A percentile compares a stretch with the other conserved stretches of the same genome.
Conservation (phyloP, 1,140 invertebrate genomes). For the Cotesia vestalis region DNA sequence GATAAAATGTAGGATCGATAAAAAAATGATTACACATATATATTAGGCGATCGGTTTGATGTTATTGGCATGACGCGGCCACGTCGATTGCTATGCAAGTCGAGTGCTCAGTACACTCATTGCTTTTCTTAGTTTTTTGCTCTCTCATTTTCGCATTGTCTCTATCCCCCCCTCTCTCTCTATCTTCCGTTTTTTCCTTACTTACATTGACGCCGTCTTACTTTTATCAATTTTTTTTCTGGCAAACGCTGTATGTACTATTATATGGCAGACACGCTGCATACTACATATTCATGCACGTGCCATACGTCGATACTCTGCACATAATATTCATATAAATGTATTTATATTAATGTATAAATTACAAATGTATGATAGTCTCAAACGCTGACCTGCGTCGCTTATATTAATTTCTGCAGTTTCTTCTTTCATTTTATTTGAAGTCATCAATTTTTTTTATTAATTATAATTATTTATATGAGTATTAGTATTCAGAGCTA, state of each 20-base stretch:
- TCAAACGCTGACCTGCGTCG: too few relatives aligned
- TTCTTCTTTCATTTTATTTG: too few relatives aligned
- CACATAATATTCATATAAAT: constrained; percentile 32
- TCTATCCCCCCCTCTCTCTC: constrained; percentile 30
- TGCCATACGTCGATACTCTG: constrained; percentile 53
- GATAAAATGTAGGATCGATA: too few relatives aligned
- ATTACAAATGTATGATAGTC: not conserved
- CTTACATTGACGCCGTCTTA: constrained; percentile 32
- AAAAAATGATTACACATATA: constrained; percentile 47
- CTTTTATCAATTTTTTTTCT: constrained; percentile 35
- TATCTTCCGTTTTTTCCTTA: constrained; percentile 1
- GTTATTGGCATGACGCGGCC: constrained; percentile 60
- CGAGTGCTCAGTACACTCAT: constrained; percentile 41
- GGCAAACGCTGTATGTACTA: constrained; percentile 34
- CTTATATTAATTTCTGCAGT: too few relatives aligned
- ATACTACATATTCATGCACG: constrained; percentile 62
- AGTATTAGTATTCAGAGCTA: too few relatives aligned
- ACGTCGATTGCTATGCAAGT: constrained; percentile 54
- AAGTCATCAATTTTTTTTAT: too few relatives aligned
- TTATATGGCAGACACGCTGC: constrained; percentile 54
- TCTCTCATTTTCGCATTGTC: constrained; percentile 37
- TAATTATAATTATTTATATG: too few relatives aligned
- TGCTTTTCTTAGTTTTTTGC: constrained; percentile 45
- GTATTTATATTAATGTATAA: not conserved
- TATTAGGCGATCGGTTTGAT: constrained; percentile 55